Evolutionary conservation across 2,113 vertebrate species (phyloP).

Genomic region (Hucho hucho): DNA sequence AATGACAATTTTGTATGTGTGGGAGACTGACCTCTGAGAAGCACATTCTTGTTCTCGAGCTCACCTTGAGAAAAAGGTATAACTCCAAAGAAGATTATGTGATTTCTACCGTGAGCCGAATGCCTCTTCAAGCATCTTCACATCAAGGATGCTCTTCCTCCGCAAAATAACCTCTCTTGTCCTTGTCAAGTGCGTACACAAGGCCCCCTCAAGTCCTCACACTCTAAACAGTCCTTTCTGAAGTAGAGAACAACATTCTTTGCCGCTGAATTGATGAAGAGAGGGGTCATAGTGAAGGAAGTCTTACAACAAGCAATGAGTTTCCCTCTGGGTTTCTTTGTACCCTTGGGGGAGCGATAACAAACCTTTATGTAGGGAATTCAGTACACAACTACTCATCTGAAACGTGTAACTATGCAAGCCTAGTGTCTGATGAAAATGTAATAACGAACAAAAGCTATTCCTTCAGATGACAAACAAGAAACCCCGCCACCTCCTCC

Average conservation of each 20-base stretch:
- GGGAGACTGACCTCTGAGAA: no score
- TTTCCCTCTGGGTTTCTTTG: constrained; percentile 49
- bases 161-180: constrained; percentile 26
- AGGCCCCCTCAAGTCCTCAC: constrained; percentile 9
- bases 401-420: neutral
- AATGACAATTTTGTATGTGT: no score
- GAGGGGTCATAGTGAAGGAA: constrained; percentile 7
- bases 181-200: constrained; percentile 17
- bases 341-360: constrained; percentile 19
- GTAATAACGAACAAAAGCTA: no score
- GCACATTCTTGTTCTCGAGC: no score
- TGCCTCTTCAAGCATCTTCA: neutral
- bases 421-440: no score
- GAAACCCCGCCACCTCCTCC: no score
- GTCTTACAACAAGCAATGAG: constrained; percentile 35
- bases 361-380: no score
- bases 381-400: neutral
- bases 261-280: constrained; percentile 20
- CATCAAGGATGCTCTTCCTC: constrained; percentile 19
- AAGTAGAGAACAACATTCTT: constrained; percentile 28
- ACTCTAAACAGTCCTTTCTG: constrained; percentile 26
- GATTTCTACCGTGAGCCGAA: no score
- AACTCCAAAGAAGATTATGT: no score
- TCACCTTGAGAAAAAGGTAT: no score
- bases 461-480: no score